Evolutionary conservation across 2,888 invertebrate species (phyloP), one percentile per base, ranked within the genome.

Genomic region (Tipula confusa): DNA sequence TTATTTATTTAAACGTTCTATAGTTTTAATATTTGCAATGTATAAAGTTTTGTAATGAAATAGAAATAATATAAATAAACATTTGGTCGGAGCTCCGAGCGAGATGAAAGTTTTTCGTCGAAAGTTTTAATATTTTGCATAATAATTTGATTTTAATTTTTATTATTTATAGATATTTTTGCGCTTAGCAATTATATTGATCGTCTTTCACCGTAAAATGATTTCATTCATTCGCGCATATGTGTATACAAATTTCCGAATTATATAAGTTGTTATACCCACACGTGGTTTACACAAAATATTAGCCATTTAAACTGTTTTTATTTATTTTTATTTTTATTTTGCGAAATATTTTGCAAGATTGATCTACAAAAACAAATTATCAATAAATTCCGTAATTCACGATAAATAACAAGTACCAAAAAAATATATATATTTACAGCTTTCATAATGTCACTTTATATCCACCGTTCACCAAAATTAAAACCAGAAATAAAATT

Each of bases 361-460:
- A 64, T 64, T 24, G 24, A 64, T 64, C 64, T 64, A 64, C 64
- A 64, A 64, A 64, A 64, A 64, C 4, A 48, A 33, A 48, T 15
- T 48, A 48, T 48, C 18, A 15, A 48, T 5, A 64, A 64, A 64
- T 24, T 64, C 64, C 64, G 64, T 64, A 64, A 64, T 64, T 24
- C 24, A 64, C 64, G 64, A 64, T 64, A 64, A 64, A 64, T 64
- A 64, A 64, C 64, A 64, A 64, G 64, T 64, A 64, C 24, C 64
- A 64, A 64, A 18, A 9, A 11, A 24, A 64, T 64, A 18, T 18
- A 48, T 43, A 24, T 64, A 64, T 15, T 9, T 18, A 64, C 24
- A 64, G 64, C 64, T 64, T 64, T 43, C 43, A 9, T 24, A 64
- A 64, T 24, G 64, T 24, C 24, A 64, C 64, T 64, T 64, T 24